Percentiles rank a stretch among this genome's conserved stretches.
phyloP scores from a whole-genome alignment of 2,888 invertebrate genomes.

The Mechanitis mazaeus region DNA sequence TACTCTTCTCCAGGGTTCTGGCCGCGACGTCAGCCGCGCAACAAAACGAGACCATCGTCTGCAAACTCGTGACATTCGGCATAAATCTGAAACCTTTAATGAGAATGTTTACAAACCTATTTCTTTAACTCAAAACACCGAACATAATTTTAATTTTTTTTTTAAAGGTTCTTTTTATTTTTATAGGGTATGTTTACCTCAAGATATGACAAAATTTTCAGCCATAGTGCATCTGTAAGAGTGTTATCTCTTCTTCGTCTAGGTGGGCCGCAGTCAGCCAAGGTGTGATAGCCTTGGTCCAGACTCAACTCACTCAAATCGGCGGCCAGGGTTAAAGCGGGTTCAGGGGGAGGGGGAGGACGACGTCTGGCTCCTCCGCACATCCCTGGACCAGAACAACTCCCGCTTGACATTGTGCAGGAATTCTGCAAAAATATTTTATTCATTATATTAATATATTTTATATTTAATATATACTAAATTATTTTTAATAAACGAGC shows the following conservation, averaged over 20 bases:
- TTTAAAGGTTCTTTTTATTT: too few species aligned
- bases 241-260: slow-evolving; percentile 58
- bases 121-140: background rate
- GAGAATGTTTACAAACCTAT: background rate
- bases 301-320: slow-evolving; percentile 79
- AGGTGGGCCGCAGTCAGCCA: slow-evolving; percentile 80
- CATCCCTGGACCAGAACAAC: slow-evolving; percentile 63
- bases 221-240: slow-evolving; percentile 62
- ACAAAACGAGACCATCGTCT: slow-evolving; percentile 65
- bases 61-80: slow-evolving; percentile 69
- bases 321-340: slow-evolving; percentile 62
- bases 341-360: slow-evolving; percentile 69
- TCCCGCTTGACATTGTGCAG: slow-evolving; percentile 61
- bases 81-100: slow-evolving; percentile 72
- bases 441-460: too few species aligned
- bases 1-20: slow-evolving; percentile 60
- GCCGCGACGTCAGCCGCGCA: slow-evolving; percentile 53
- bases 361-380: slow-evolving; percentile 64
- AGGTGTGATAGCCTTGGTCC: slow-evolving; percentile 89
- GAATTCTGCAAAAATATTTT: slow-evolving; percentile 39
- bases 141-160: too few species aligned
- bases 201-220: slow-evolving; percentile 61
- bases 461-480: too few species aligned
- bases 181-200: slow-evolving; percentile 43
- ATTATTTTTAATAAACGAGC: too few species aligned